Conservation (phyloP, 92 coral and sea anemone genomes). For the Phenganax marumi region DNA sequence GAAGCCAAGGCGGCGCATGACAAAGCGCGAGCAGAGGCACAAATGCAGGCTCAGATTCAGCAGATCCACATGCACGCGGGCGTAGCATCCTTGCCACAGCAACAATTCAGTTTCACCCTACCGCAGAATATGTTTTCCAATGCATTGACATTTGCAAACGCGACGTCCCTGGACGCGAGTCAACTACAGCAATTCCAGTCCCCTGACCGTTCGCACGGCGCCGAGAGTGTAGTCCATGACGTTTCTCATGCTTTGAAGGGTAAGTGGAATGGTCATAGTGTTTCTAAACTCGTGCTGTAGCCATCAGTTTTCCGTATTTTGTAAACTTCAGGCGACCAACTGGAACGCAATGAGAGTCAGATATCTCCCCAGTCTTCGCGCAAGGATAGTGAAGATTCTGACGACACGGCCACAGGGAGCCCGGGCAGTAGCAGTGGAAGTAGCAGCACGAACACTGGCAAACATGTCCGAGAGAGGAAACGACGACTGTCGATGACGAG, state of each 20-base stretch:
- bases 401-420: slow-evolving; percentile 29
- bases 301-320: neutral
- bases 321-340: slow-evolving; percentile 9
- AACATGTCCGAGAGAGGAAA: slow-evolving; percentile 32
- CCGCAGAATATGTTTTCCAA: slow-evolving; percentile 58
- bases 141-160: slow-evolving; percentile 19
- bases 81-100: slow-evolving; percentile 22
- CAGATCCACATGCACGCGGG: slow-evolving; percentile 70
- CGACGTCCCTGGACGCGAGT: slow-evolving; percentile 21
- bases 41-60: slow-evolving; percentile 77
- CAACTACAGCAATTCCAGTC: slow-evolving; percentile 39
- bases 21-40: slow-evolving; percentile 89
- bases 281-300: neutral
- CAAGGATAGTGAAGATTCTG: slow-evolving; percentile 29
- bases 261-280: slow-evolving; percentile 1
- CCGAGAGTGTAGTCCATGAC: slow-evolving; percentile 8
- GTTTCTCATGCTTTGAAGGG: slow-evolving; percentile 6
- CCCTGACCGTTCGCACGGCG: slow-evolving; percentile 5
- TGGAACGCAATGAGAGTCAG: neutral
- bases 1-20: slow-evolving; percentile 89
- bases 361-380: neutral
- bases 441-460: slow-evolving; percentile 24
- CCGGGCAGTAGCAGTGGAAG: slow-evolving; percentile 33
- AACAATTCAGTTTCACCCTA: slow-evolving; percentile 87
- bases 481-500: slow-evolving; percentile 29